These are phyloP conservation scores for Formica selysi DNA, from an alignment of 1,140 invertebrate genomes.

Conservation along the genomic window DNA sequence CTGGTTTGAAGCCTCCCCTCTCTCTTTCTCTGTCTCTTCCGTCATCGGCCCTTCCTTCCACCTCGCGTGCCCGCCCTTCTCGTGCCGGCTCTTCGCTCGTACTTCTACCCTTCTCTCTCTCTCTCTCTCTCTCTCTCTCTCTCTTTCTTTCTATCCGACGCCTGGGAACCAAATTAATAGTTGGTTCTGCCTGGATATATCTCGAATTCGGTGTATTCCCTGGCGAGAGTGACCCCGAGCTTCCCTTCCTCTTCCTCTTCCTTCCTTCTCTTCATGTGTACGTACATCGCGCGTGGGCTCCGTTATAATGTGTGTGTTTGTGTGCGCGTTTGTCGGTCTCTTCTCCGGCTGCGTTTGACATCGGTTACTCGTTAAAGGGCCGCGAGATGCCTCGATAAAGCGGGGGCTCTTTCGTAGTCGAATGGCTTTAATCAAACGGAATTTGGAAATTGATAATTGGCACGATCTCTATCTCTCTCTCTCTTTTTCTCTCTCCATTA, in stretches of 20 bases:
- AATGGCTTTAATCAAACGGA: slow-evolving; percentile 75
- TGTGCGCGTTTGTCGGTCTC: slow-evolving; percentile 58
- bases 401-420: slow-evolving; percentile 72
- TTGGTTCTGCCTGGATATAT: slow-evolving; percentile 83
- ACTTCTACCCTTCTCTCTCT: slow-evolving; percentile 62
- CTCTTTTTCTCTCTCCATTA: slow-evolving; percentile 24
- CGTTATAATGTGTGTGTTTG: background rate
- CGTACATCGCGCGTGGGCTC: slow-evolving; percentile 26
- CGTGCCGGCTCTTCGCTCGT: slow-evolving; percentile 54
- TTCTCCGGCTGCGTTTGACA: slow-evolving; percentile 77
- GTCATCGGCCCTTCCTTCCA: slow-evolving; percentile 62
- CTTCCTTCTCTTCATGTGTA: slow-evolving; percentile 39
- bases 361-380: slow-evolving; percentile 77
- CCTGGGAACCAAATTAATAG: slow-evolving; percentile 87
- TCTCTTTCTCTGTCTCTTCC: slow-evolving; percentile 64
- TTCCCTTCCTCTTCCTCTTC: slow-evolving; percentile 60
- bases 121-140: too few relatives aligned
- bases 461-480: slow-evolving; percentile 47
- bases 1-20: slow-evolving; percentile 67
- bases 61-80: slow-evolving; percentile 7
- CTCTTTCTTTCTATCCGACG: slow-evolving; percentile 48
- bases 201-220: slow-evolving; percentile 81
- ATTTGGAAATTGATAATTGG: slow-evolving; percentile 75
- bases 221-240: slow-evolving; percentile 67
- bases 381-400: slow-evolving; percentile 76